A percentile compares a stretch with the other conserved stretches of the same genome.
These are phyloP conservation scores for Spondyliosoma cantharus DNA, from an alignment of 2,797 vertebrate species.

Conservation along the genomic window DNA sequence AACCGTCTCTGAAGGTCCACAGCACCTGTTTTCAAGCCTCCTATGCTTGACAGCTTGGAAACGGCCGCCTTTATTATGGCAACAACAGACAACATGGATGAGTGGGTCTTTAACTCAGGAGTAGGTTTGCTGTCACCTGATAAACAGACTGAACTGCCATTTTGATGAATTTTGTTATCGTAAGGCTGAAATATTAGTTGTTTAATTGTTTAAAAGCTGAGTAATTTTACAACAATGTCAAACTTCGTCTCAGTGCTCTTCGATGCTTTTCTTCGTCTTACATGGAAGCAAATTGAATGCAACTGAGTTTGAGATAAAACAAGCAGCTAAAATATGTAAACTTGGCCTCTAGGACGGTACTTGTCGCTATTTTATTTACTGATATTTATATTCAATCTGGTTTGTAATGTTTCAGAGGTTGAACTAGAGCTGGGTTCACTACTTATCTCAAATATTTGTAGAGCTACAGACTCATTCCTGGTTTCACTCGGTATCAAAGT, in stretches of 20 bases:
- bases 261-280: too few species aligned
- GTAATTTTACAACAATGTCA: not conserved
- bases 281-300: too few species aligned
- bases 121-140: not conserved
- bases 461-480: not conserved
- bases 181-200: not conserved
- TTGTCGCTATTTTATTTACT: too few species aligned
- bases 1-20: conserved; percentile 23
- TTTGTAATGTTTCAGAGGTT: not conserved
- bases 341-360: too few species aligned
- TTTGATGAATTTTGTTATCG: not conserved
- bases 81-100: conserved; percentile 32
- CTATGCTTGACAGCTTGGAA: conserved; percentile 31
- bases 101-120: not conserved
- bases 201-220: not conserved
- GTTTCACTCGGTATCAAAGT: not conserved
- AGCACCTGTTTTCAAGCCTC: conserved; percentile 61
- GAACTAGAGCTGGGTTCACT: not conserved
- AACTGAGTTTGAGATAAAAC: too few species aligned
- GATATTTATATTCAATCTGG: too few species aligned
- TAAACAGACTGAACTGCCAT: not conserved
- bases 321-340: too few species aligned
- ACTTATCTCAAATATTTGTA: too few species aligned
- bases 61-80: conserved; percentile 49
- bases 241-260: too few species aligned